A percentile compares a stretch with the other conserved stretches of the same genome.
phyloP scores from a whole-genome alignment of 2,888 invertebrate species.

The Hemistola chrysoprasaria region DNA sequence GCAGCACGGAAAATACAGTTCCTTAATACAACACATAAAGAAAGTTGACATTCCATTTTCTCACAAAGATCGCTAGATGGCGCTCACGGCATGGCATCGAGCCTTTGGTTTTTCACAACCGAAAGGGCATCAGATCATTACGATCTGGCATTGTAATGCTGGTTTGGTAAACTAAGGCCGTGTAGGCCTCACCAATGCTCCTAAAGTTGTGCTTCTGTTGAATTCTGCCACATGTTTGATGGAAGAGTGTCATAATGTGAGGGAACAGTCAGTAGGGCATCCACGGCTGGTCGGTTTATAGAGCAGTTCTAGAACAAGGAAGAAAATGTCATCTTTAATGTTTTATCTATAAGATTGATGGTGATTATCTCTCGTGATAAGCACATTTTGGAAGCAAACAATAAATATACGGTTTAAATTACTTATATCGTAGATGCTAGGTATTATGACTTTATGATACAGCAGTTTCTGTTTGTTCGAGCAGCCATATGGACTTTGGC shows the following conservation, averaged over 20 bases:
- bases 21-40: slow-evolving; percentile 24
- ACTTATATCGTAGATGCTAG: too few species aligned
- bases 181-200: slow-evolving; percentile 41
- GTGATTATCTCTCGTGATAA: too few species aligned
- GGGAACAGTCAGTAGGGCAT: slow-evolving; percentile 89
- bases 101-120: slow-evolving; percentile 70
- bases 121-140: slow-evolving; percentile 45
- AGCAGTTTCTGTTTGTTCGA: too few species aligned
- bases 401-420: too few species aligned
- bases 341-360: too few species aligned
- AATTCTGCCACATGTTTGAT: slow-evolving; percentile 73
- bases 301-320: slow-evolving; percentile 85
- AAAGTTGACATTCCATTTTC: slow-evolving; percentile 46
- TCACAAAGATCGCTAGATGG: slow-evolving; percentile 45
- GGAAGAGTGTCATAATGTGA: slow-evolving; percentile 86
- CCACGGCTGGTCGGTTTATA: slow-evolving; percentile 84
- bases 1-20: slow-evolving; percentile 23
- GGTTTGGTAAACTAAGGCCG: slow-evolving; percentile 47
- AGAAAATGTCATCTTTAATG: slow-evolving; percentile 7
- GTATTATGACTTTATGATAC: too few species aligned
- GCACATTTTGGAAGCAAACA: neutral
- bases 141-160: slow-evolving; percentile 53
- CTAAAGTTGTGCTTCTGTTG: slow-evolving; percentile 72
- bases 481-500: too few species aligned
- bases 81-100: slow-evolving; percentile 44